Evolutionary conservation across 2,888 invertebrate genomes (phyloP).

Genomic region (Helleia helle): DNA sequence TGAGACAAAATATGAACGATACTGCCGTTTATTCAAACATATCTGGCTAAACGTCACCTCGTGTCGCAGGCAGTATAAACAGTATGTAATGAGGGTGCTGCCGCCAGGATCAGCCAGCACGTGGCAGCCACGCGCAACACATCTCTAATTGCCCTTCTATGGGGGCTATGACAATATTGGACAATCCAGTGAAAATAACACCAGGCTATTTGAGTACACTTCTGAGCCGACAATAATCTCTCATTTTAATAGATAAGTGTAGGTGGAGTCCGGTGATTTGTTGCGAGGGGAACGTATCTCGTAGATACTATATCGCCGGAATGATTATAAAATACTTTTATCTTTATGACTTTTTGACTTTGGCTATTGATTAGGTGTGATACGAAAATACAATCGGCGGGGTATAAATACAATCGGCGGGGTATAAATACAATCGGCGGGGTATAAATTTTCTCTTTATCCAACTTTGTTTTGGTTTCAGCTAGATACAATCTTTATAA

Average conservation of each 20-base stretch:
- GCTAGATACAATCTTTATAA: no score
- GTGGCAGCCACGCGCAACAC: slow-evolving; percentile 64
- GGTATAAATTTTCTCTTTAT: no score
- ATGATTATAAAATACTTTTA: slow-evolving; percentile 6
- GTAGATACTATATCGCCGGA: slow-evolving; percentile 1
- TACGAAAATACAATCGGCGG: no score
- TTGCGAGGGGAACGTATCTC: slow-evolving; percentile 31
- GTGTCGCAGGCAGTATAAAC: slow-evolving; percentile 52
- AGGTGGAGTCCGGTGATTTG: slow-evolving; percentile 65
- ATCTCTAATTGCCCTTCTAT: slow-evolving; percentile 68
- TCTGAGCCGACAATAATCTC: slow-evolving; percentile 63
- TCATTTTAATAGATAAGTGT: slow-evolving; percentile 72
- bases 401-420: no score
- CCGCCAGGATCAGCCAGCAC: slow-evolving; percentile 37
- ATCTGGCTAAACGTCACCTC: slow-evolving; percentile 37
- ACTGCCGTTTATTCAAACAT: slow-evolving; percentile 29
- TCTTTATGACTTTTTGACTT: slow-evolving; percentile 6
- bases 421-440: no score
- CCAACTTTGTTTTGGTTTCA: no score
- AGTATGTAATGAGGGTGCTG: slow-evolving; percentile 46
- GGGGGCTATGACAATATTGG: slow-evolving; percentile 68
- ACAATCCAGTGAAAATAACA: slow-evolving; percentile 72
- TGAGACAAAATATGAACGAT: background rate
- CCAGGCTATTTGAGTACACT: slow-evolving; percentile 45
- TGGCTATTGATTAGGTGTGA: background rate